phyloP scores from a whole-genome alignment of 1,140 invertebrate species.

The Pogonomyrmex barbatus region DNA sequence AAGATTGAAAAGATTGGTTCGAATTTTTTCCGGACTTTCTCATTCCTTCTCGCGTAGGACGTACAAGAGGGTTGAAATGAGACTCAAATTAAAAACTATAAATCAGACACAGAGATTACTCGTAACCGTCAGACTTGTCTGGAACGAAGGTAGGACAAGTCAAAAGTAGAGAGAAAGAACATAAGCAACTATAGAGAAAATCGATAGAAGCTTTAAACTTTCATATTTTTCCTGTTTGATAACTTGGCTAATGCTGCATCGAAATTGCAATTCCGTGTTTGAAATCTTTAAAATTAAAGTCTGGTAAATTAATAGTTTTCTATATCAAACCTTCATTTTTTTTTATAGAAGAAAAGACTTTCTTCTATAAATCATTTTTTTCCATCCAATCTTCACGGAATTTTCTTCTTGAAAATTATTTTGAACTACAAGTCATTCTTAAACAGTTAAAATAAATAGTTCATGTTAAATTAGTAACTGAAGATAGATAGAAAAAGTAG shows the following conservation, averaged over 20 bases:
- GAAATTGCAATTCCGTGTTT: conserved; percentile 10
- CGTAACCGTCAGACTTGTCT: conserved; percentile 46
- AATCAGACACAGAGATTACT: conserved; percentile 80
- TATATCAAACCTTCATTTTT: conserved; percentile 13
- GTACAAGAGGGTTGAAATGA: conserved; percentile 76
- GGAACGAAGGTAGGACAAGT: conserved; percentile 35
- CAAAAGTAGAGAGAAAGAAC: conserved; percentile 28
- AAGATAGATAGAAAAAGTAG: background rate
- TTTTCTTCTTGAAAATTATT: background rate
- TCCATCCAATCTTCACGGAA: conserved; percentile 1
- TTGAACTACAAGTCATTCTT: background rate
- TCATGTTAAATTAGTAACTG: background rate
- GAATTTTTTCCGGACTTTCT: conserved; percentile 74
- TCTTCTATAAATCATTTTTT: conserved; percentile 12
- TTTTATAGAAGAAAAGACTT: background rate
- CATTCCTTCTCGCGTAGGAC: conserved; percentile 22
- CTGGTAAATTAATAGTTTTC: conserved; percentile 6
- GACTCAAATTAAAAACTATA: conserved; percentile 84
- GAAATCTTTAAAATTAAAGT: conserved; percentile 45
- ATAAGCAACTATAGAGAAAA: conserved; percentile 25
- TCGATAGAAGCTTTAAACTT: conserved; percentile 53
- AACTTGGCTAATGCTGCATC: conserved; percentile 34
- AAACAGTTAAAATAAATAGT: conserved; percentile 2
- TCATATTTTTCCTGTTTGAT: conserved; percentile 15
- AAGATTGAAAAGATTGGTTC: conserved; percentile 80